phyloP scores from a whole-genome alignment of 2,797 vertebrate species.

The Crenuchus spilurus region DNA sequence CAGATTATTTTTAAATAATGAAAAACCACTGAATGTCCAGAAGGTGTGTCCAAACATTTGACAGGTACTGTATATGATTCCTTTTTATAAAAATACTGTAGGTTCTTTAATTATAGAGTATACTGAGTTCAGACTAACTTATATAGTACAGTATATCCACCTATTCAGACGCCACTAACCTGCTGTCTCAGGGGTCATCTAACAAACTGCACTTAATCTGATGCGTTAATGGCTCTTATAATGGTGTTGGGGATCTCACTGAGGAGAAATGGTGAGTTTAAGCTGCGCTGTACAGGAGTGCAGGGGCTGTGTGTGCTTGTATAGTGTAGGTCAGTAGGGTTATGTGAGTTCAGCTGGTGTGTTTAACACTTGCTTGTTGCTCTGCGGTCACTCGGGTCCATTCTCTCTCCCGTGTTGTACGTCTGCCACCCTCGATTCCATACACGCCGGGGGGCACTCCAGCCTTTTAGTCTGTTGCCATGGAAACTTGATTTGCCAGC shows the following conservation, averaged over 20 bases:
- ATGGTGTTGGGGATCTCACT: neutral
- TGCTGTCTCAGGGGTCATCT: neutral
- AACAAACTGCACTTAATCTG: neutral
- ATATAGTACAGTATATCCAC: too few species aligned
- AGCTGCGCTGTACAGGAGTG: neutral
- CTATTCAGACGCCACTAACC: too few species aligned
- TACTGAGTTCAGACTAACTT: too few species aligned
- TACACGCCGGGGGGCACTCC: conserved; percentile 36
- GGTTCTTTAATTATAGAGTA: too few species aligned
- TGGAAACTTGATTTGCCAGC: conserved; percentile 47
- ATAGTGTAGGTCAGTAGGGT: too few species aligned
- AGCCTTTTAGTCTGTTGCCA: conserved; percentile 52
- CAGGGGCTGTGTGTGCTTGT: neutral
- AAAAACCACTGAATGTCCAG: too few species aligned
- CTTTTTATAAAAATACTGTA: too few species aligned
- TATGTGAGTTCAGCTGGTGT: neutral
- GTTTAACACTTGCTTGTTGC: neutral
- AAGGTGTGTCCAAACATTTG: too few species aligned
- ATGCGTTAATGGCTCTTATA: neutral
- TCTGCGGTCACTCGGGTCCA: neutral
- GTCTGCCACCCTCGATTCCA: conserved; percentile 44
- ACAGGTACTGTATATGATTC: too few species aligned
- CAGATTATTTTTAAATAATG: too few species aligned
- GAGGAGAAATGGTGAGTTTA: neutral
- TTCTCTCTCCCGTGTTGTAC: conserved; percentile 20